Base-by-base conservation (phyloP, 2,888 invertebrate genomes). In the Cybosia mesomella region DNA sequence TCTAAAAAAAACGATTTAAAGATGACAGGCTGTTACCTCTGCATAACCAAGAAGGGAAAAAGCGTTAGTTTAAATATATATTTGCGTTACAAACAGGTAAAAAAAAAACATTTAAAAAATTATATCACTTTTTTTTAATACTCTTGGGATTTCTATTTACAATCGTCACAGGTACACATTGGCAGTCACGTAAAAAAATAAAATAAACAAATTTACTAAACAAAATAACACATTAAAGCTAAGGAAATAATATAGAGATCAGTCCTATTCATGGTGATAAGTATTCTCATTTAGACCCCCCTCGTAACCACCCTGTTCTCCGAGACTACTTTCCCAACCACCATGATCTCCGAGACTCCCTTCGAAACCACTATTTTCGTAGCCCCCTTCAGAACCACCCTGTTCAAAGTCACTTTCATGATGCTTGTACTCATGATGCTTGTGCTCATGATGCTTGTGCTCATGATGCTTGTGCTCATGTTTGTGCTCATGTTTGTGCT, bases 151-250 rank as follows among this genome's bases (percentile, higher is more conserved):
- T 77, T 89, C 87, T 93, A 93, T 91, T 91, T 92, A 93, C 92
- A 92, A 75, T 80, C 73, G 71, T 83, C 79, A 83, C 86, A 84
- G 84, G 83, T 86, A 87, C 84, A 87, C 63, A 63, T 54, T 83
- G 82, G 85, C 90, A 91, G 91, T 90, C 91, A 86, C 43, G 24
- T 61, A 61, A 61, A 66, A 60, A 87, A 87, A 88, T 89, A 83
- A 87, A 85, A 84, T 88, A 82, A 90, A 91, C 91, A 91, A 90
- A n/a, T 49, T 78, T 82, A 81, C 81, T 76, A 92, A 86, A 93
- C 91, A 89, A 93, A 85, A 87, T 91, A 94, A 94, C 94, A 93
- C 65, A 89, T 92, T 93, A 93, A 93, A 93, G 88, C 93, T 94
- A 93, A 85, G 84, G 81, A 88, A 80, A 85, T 84, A 87, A 80